Evolutionary conservation across 2,888 invertebrate species (phyloP), one percentile per base, ranked within the genome.

Genomic region (Eupithecia centaureata): DNA sequence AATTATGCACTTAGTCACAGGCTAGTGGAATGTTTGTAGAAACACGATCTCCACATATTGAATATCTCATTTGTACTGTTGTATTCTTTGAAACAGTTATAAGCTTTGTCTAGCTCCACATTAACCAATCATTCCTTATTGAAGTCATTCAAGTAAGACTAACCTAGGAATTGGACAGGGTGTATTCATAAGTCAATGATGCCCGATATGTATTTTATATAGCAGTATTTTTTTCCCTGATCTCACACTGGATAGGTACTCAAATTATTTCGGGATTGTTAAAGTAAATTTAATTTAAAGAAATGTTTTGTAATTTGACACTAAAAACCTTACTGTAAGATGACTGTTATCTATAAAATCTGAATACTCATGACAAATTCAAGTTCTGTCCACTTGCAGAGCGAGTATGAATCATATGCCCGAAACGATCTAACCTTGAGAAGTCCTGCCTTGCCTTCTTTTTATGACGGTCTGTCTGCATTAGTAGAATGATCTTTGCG

Each of bases 1-100:
- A 69, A 70, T 75, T 71, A 51, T 61, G 59, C 61, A 71, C 69
- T 78, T 80, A 79, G 74, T 78, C 79, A 81, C 75, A 69, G 63
- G 72, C 72, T 72, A 62, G 52, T 54, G 35, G 65, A 63, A 63
- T 63, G 25, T 51, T 47, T 72, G 64, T 70, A 71, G 73, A 68
- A 73, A 79, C 62, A 51, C 61, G 73, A 79, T 72, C 61, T 64
- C 65, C 42, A 35, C 61, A 58, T 63, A 66, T 68, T 66, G 42
- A 47, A 47, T 62, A 61, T 52, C 15, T 27, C 51, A 51, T 51
- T 51, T 51, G 22, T 51, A 47, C 8, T 7, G 7, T 18, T 10
- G 3, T 5, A 25, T 25, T 51, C 5, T 13, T 52, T 27, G 27
- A 7, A n/a, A 27, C 27, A 13, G 52, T 52, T 52, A 27, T 25